These are phyloP conservation scores for Chelon labrosus DNA, from an alignment of 2,797 vertebrate genomes.

Conservation along the genomic window DNA sequence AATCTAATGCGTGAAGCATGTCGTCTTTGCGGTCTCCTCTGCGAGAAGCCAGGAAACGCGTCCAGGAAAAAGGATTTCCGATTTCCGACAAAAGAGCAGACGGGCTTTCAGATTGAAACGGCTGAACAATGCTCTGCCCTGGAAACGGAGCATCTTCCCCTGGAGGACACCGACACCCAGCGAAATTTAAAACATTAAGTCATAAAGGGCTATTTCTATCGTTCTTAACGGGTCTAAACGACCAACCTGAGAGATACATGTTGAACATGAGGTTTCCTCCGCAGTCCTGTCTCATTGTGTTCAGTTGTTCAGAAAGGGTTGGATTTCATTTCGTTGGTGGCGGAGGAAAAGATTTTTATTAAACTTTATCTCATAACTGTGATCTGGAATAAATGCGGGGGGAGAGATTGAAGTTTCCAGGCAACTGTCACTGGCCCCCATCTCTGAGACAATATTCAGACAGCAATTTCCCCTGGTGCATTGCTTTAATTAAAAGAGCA, in stretches of 20 bases:
- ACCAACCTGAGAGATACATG: slow-evolving; percentile 99
- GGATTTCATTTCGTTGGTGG: slow-evolving; percentile 86
- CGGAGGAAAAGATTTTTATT: slow-evolving; percentile 88
- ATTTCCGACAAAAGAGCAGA: slow-evolving; percentile 93
- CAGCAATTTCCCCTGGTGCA: slow-evolving; percentile 96
- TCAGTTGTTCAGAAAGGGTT: slow-evolving; percentile 81
- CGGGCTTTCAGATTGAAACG: slow-evolving; percentile 85
- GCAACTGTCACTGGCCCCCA: slow-evolving; percentile 91
- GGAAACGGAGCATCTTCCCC: slow-evolving; percentile 42
- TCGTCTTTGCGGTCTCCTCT: slow-evolving; percentile 68
- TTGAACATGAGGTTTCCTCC: slow-evolving; percentile 97
- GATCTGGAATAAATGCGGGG: slow-evolving; percentile 90
- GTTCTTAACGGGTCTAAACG: slow-evolving; percentile 39
- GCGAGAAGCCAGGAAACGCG: slow-evolving; percentile 96
- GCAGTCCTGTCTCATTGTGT: slow-evolving; percentile 96
- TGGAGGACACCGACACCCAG: slow-evolving; percentile 31
- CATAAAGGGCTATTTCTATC: slow-evolving; percentile 24
- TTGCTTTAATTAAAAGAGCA: slow-evolving; percentile 98
- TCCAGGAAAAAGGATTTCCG: slow-evolving; percentile 99
- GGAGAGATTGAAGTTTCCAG: slow-evolving; percentile 92
- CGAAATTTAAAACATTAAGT: slow-evolving; percentile 27
- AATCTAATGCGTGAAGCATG: slow-evolving; percentile 59
- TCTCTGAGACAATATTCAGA: slow-evolving; percentile 92
- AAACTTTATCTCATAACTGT: slow-evolving; percentile 91
- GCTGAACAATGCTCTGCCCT: slow-evolving; percentile 56